Conservation (phyloP, 2,888 invertebrate genomes). For the Cynaeus angustus region DNA sequence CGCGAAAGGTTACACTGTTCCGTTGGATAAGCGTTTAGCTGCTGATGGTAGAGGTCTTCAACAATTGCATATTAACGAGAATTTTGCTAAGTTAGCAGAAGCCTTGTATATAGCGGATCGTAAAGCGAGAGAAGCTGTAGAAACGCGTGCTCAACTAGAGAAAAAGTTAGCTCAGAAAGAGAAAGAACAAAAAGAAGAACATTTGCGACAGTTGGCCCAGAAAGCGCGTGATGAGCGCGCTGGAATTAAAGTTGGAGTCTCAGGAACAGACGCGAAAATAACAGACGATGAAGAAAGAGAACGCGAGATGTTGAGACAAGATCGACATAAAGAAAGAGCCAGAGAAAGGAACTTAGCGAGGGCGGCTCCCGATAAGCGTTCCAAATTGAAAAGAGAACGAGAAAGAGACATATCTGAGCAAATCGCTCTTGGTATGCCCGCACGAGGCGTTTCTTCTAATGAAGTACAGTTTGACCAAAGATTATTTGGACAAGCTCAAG, state of each 20-base stretch:
- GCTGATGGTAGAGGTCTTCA: conserved; percentile 98
- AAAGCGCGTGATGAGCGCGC: conserved; percentile 96
- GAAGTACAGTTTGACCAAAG: conserved; percentile 96
- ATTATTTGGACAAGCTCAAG: conserved; percentile 93
- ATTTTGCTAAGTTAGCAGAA: conserved; percentile 98
- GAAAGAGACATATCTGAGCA: conserved; percentile 99
- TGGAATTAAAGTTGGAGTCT: conserved; percentile 77
- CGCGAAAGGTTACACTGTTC: conserved; percentile 98
- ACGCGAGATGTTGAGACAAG: conserved; percentile 89
- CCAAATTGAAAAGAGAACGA: conserved; percentile 89
- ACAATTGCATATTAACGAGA: conserved; percentile 98
- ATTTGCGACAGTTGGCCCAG: conserved; percentile 93
- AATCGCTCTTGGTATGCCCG: conserved; percentile 96
- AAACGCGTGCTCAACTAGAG: conserved; percentile 95
- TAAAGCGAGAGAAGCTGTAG: conserved; percentile 98
- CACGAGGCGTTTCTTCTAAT: conserved; percentile 80
- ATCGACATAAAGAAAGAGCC: conserved; percentile 92
- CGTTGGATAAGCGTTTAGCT: conserved; percentile 96
- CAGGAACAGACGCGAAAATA: conserved; percentile 50
- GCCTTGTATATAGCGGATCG: conserved; percentile 97
- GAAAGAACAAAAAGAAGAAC: conserved; percentile 98
- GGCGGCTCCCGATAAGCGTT: conserved; percentile 95
- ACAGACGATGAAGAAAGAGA: conserved; percentile 82
- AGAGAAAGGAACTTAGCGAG: conserved; percentile 94
- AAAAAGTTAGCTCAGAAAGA: conserved; percentile 97